Conservation (phyloP, 2,797 vertebrate species). For the Champsocephalus esox region DNA sequence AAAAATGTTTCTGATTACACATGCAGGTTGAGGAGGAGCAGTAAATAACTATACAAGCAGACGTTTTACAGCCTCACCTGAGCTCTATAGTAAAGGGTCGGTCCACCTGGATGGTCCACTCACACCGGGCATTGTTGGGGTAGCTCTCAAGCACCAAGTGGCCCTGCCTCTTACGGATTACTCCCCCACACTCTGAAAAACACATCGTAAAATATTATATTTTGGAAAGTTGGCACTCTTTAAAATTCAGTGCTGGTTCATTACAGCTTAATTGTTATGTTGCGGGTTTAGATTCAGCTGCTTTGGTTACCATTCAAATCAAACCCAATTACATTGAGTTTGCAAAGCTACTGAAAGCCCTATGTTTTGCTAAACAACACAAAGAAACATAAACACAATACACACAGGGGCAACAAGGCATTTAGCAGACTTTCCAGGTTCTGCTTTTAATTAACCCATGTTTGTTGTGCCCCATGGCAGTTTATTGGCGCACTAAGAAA, state of each 20-base stretch:
- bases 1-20: background rate
- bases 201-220: conserved; percentile 19
- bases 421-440: conserved; percentile 21
- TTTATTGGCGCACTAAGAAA: conserved; percentile 58
- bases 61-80: conserved; percentile 81
- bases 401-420: conserved; percentile 2
- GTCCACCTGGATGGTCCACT: conserved; percentile 94
- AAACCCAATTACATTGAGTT: conserved; percentile 37
- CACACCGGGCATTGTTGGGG: conserved; percentile 94
- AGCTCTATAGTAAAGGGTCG: conserved; percentile 91
- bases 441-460: conserved; percentile 68
- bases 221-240: conserved; percentile 13
- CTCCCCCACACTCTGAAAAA: conserved; percentile 91
- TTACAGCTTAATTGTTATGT: conserved; percentile 38
- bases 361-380: conserved; percentile 24
- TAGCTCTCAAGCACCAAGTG: conserved; percentile 96
- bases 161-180: conserved; percentile 90
- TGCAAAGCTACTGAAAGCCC: conserved; percentile 30
- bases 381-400: conserved; percentile 37
- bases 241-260: conserved; percentile 26
- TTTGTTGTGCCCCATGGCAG: conserved; percentile 31
- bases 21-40: background rate
- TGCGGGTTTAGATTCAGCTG: conserved; percentile 8
- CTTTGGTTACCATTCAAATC: conserved; percentile 37
- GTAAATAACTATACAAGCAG: background rate